phyloP scores from a whole-genome alignment of 2,113 vertebrate genomes.

The Leucoraja erinaceus region DNA sequence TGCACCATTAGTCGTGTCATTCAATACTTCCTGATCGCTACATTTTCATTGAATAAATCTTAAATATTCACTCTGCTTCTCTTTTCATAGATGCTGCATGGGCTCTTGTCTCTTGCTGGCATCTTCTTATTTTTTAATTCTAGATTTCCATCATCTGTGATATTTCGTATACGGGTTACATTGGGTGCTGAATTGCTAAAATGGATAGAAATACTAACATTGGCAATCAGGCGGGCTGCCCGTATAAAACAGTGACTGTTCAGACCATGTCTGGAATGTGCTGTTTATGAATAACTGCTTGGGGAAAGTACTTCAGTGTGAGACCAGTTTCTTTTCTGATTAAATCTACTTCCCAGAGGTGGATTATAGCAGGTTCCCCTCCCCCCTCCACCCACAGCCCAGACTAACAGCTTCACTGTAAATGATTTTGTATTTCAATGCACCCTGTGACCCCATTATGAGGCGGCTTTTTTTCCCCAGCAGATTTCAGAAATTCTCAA shows the following conservation, averaged over 20 bases:
- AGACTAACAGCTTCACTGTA: not conserved
- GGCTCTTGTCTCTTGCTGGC: too few relatives aligned
- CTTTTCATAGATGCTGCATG: too few relatives aligned
- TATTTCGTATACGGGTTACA: too few relatives aligned
- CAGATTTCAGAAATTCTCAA: not conserved
- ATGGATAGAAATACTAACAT: not conserved
- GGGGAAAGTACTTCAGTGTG: not conserved
- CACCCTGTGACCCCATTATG: not conserved
- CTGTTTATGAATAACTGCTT: conserved; percentile 28
- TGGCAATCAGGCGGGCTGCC: not conserved
- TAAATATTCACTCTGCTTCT: too few relatives aligned
- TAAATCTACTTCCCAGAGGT: conserved; percentile 10
- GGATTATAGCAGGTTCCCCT: conserved; percentile 14
- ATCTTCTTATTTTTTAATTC: too few relatives aligned
- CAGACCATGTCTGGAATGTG: conserved; percentile 15
- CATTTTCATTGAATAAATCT: too few relatives aligned
- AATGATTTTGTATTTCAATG: not conserved
- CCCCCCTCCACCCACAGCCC: not conserved
- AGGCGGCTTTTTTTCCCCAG: not conserved
- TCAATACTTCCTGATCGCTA: too few relatives aligned
- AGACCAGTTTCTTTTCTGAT: conserved; percentile 23
- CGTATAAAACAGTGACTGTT: conserved; percentile 26
- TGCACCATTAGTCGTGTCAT: too few relatives aligned
- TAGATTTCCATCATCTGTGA: too few relatives aligned
- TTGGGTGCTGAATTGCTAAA: conserved; percentile 15